Base-by-base conservation (phyloP, 2,113 vertebrate genomes). In the Osmerus mordax region DNA sequence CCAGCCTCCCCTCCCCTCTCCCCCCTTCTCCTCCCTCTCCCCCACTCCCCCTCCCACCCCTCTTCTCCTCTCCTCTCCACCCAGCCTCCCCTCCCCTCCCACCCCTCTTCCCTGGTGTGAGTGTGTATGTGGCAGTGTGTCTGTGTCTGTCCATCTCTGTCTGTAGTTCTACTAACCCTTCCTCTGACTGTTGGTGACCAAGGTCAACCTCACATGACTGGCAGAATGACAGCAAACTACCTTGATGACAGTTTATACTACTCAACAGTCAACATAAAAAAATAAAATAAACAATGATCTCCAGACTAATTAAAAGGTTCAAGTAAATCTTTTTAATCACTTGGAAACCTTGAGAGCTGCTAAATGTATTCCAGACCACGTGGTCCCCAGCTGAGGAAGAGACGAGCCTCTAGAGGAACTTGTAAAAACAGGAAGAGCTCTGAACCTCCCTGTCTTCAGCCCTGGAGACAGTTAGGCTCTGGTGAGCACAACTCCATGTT, bases 111-210 rank as follows among this genome's bases (percentile, higher is more conserved):
- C 15, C 13, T 28, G 28, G 61, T 64, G 18, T 64, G 36, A 71
- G 61, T 64, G 65, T 74, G 61, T 68, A 0, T 75, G 3, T 16
- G 59, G 67, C 87, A 92, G 83, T 74, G 65, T 83, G 86, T 91
- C 91, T 92, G 87, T 0, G 32, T 32, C 32, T 32, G 32, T 32
- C 32, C 32, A 32, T 32, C 32, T 23, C 23, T 23, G 23, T 23
- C 23, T 23, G 23, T 23, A 23, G 3, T 32, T 32, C 29, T 32
- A 3, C 5, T 5, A 41, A 41, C 36, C 36, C 36, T 41, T 32
- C 32, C 32, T 32, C 36, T 41, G 36, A 41, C 36, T 41, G 36
- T 2, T 1, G 36, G 36, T 41, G 36, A 41, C 36, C 7, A 41
- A 41, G 36, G 6, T 41, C 5, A 41, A 32, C 29, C 5, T 32